Evolutionary conservation across 2,888 invertebrate genomes (phyloP).

Genomic region (Carabus problematicus): DNA sequence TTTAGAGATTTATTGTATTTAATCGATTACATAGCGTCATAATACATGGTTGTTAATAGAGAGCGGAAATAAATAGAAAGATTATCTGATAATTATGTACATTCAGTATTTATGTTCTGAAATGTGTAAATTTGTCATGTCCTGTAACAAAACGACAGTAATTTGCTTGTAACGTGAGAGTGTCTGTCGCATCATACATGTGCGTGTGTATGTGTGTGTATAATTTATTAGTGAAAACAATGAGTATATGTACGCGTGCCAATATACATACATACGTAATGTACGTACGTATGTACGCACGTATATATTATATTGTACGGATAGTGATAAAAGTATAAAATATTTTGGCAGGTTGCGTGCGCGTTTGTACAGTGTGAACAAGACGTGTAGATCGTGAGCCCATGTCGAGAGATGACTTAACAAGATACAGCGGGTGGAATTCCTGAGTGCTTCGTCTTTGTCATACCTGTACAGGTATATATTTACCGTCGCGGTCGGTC

Average conservation of each 20-base stretch:
- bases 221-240: neutral
- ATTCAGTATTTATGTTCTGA: no score
- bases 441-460: conserved; percentile 53
- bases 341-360: conserved; percentile 27
- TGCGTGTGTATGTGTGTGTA: neutral
- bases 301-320: no score
- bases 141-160: no score
- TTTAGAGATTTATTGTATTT: no score
- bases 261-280: conserved; percentile 2
- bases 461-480: conserved; percentile 41
- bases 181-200: neutral
- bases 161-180: no score
- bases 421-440: conserved; percentile 60
- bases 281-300: no score
- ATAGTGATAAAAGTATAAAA: conserved; percentile 16
- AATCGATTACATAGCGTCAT: no score
- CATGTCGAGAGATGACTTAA: conserved; percentile 56
- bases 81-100: no score
- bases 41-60: no score
- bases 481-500: conserved; percentile 52
- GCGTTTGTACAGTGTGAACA: conserved; percentile 47
- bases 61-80: no score
- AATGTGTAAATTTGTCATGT: no score
- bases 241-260: conserved; percentile 8
- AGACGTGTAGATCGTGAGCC: conserved; percentile 52